These are phyloP conservation scores for Sepioteuthis lessoniana DNA, from an alignment of 2,888 invertebrate species.

Conservation along the genomic window DNA sequence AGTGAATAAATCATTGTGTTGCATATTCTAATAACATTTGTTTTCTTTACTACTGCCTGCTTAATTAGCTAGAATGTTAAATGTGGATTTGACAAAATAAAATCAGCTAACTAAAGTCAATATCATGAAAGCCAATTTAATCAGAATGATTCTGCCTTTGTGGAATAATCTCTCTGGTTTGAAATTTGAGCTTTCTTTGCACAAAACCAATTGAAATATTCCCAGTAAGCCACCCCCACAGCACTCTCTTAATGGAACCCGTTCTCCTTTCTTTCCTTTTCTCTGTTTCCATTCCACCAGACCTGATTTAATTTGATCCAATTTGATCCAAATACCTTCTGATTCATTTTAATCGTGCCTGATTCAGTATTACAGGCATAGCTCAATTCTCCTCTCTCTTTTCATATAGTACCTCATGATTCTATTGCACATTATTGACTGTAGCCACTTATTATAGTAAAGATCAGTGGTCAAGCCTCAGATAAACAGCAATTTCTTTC, in stretches of 20 bases:
- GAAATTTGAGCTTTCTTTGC: background rate
- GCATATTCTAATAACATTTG: too few relatives aligned
- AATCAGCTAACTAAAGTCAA: too few relatives aligned
- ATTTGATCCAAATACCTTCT: background rate
- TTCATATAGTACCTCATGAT: background rate
- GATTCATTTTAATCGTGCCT: slow-evolving; percentile 11
- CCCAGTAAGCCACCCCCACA: background rate
- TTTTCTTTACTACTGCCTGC: too few relatives aligned
- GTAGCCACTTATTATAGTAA: background rate
- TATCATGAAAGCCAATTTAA: background rate
- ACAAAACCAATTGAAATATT: background rate
- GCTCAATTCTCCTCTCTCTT: background rate
- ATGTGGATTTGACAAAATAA: background rate
- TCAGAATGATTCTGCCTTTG: background rate
- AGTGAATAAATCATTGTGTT: too few relatives aligned
- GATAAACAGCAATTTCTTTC: background rate
- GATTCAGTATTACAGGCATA: background rate
- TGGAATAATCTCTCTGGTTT: background rate
- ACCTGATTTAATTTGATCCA: background rate
- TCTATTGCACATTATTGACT: background rate
- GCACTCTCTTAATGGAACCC: too few relatives aligned
- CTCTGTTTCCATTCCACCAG: background rate
- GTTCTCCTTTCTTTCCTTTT: background rate
- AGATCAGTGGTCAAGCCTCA: background rate
- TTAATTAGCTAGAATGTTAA: background rate